Conservation (phyloP, 1,140 invertebrate genomes). For the Drosophila bifasciata region DNA sequence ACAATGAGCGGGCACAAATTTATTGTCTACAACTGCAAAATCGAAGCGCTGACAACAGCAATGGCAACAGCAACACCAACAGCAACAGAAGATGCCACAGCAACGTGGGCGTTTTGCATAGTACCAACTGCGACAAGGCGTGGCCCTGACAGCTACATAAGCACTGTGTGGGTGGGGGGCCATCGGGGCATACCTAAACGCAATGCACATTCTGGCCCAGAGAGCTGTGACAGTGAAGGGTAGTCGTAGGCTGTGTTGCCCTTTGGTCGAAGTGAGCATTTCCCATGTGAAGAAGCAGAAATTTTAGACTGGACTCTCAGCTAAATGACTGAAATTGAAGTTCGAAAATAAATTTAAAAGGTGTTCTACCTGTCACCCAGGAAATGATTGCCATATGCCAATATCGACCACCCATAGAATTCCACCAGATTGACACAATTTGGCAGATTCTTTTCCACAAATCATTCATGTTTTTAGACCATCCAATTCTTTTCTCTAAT, state of each 20-base stretch:
- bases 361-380: too few relatives aligned
- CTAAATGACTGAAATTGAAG: too few relatives aligned
- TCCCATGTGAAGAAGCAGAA: not conserved
- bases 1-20: slow-evolving; percentile 81
- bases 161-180: slow-evolving; percentile 20
- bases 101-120: slow-evolving; percentile 72
- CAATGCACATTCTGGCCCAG: slow-evolving; percentile 42
- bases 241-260: not conserved
- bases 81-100: slow-evolving; percentile 37
- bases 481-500: too few relatives aligned
- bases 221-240: not conserved
- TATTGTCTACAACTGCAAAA: slow-evolving; percentile 81
- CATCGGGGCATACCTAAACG: slow-evolving; percentile 44
- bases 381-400: not conserved
- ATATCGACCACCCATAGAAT: too few relatives aligned
- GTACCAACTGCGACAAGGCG: slow-evolving; percentile 75
- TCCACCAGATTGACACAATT: too few relatives aligned
- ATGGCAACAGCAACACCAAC: slow-evolving; percentile 6
- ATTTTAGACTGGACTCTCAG: not conserved
- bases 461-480: too few relatives aligned
- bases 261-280: slow-evolving; percentile 10
- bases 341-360: too few relatives aligned
- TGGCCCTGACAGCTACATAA: slow-evolving; percentile 77
- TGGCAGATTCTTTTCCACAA: too few relatives aligned
- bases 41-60: slow-evolving; percentile 73